These are phyloP conservation scores for Megathymus violae DNA, from an alignment of 1,140 invertebrate species.

Conservation along the genomic window DNA sequence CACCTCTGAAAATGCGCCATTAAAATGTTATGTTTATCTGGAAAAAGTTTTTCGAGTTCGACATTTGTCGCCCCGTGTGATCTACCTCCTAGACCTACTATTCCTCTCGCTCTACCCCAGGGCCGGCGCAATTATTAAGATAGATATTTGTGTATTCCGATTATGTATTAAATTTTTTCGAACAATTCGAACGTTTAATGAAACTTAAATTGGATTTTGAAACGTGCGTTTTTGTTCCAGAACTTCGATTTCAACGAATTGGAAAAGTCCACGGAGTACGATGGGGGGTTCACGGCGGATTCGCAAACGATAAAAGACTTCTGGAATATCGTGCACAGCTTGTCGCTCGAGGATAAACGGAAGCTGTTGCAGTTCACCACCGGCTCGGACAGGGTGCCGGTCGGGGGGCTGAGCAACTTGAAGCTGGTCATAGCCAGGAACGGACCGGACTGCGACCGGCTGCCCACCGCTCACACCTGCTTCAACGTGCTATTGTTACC, in stretches of 20 bases:
- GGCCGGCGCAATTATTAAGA: too few species aligned
- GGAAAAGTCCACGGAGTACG: constrained; percentile 96
- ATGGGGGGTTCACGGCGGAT: constrained; percentile 93
- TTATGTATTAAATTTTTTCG: too few species aligned
- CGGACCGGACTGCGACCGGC: constrained; percentile 90
- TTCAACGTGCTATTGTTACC: constrained; percentile 98
- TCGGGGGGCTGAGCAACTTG: constrained; percentile 94
- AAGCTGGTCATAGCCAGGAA: constrained; percentile 93
- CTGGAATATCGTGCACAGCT: constrained; percentile 96
- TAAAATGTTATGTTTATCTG: too few species aligned
- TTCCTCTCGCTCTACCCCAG: too few species aligned
- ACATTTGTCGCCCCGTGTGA: too few species aligned
- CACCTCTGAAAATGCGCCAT: too few species aligned
- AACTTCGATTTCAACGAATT: constrained; percentile 95
- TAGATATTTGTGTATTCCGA: too few species aligned
- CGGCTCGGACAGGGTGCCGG: constrained; percentile 97
- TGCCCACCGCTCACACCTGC: constrained; percentile 96
- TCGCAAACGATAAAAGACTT: constrained; percentile 95
- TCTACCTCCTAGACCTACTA: too few species aligned
- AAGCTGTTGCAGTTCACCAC: constrained; percentile 97
- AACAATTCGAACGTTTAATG: too few species aligned
- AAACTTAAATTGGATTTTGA: too few species aligned
- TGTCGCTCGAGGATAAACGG: constrained; percentile 93
- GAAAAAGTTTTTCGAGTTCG: too few species aligned
- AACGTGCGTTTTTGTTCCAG: constrained; percentile 63